Evolutionary conservation across 2,797 vertebrate species (phyloP).

Genomic region (Propithecus perrieri): DNA sequence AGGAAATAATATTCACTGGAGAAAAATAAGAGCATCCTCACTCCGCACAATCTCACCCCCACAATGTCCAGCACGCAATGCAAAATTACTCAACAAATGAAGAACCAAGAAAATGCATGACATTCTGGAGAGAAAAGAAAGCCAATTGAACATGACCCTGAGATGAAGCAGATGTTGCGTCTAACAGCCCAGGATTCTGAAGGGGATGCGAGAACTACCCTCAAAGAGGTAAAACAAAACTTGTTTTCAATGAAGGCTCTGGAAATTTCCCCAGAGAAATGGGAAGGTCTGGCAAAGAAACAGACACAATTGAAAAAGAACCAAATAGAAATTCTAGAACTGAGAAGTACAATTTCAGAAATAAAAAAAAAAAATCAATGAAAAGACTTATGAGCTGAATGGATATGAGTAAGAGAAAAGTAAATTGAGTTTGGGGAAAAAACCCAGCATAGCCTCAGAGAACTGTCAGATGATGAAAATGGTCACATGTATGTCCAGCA

Average conservation of each 20-base stretch:
- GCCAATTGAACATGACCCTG: neutral
- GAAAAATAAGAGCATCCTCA: neutral
- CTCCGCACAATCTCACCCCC: neutral
- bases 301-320: neutral
- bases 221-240: neutral
- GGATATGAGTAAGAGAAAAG: neutral
- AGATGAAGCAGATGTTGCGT: neutral
- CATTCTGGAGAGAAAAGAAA: neutral
- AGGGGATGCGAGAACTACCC: neutral
- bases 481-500: neutral
- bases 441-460: neutral
- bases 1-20: neutral
- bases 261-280: neutral
- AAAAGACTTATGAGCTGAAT: neutral
- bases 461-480: neutral
- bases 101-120: neutral
- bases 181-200: neutral
- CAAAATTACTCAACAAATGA: neutral
- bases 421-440: neutral
- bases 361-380: neutral
- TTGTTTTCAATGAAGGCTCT: neutral
- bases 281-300: neutral
- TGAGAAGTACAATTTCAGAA: neutral
- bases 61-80: neutral
- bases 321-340: neutral